Evolutionary conservation across 2,113 vertebrate genomes (phyloP).

Genomic region (Nyctereutes procyonoides): DNA sequence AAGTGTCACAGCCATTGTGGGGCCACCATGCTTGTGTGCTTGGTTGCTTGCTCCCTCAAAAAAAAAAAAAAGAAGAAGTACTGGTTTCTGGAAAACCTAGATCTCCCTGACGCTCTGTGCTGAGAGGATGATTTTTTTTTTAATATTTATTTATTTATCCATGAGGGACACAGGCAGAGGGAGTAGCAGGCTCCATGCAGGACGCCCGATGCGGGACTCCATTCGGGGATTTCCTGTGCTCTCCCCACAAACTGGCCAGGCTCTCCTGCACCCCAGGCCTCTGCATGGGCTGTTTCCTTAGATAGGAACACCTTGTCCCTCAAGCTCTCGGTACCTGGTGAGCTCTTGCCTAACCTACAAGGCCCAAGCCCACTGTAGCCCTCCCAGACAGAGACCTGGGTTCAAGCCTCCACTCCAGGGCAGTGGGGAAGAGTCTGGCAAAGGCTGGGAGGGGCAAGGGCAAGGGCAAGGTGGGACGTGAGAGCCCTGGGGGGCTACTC

Average conservation of each 20-base stretch:
- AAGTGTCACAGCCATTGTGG: too few relatives aligned
- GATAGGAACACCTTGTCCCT: not conserved
- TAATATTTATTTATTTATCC: too few relatives aligned
- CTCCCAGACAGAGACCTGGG: not conserved
- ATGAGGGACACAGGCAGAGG: too few relatives aligned
- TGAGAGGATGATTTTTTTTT: too few relatives aligned
- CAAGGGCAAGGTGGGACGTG: not conserved
- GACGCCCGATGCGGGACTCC: too few relatives aligned
- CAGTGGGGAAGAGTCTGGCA: not conserved
- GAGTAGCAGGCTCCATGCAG: too few relatives aligned
- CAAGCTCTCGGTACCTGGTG: not conserved
- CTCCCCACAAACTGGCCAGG: not conserved
- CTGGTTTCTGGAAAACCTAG: too few relatives aligned
- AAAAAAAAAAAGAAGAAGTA: too few relatives aligned
- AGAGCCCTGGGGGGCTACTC: not conserved
- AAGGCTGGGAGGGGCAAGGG: not conserved
- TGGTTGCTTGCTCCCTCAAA: too few relatives aligned
- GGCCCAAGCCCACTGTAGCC: not conserved
- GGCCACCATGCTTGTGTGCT: too few relatives aligned
- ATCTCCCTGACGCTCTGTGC: too few relatives aligned
- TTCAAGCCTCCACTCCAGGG: not conserved
- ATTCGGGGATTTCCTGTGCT: not conserved
- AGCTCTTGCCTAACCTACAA: not conserved
- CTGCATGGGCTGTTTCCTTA: not conserved
- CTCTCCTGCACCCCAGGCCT: not conserved